Percentiles rank a stretch among this genome's conserved stretches.
phyloP scores from a whole-genome alignment of 1,140 invertebrate species.

The Zeugodacus cucurbitae region DNA sequence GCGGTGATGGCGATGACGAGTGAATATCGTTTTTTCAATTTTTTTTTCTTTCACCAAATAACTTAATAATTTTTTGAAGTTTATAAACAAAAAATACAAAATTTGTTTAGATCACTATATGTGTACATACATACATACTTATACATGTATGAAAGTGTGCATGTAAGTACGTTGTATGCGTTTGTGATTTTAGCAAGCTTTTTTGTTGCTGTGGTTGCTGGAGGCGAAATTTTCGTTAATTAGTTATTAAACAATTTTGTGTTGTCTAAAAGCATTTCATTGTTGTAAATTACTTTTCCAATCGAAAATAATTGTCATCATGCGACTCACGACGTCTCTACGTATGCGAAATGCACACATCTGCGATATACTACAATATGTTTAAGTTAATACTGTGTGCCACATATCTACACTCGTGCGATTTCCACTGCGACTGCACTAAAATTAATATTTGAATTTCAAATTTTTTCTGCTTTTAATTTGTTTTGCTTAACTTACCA shows the following conservation, averaged over 20 bases:
- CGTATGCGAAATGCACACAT: neutral
- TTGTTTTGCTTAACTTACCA: too few species aligned
- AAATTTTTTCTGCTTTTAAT: too few species aligned
- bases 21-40: neutral
- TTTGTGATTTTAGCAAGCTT: neutral
- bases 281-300: slow-evolving; percentile 1
- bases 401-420: too few species aligned
- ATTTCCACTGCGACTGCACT: too few species aligned
- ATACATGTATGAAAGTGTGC: neutral
- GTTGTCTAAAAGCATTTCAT: neutral
- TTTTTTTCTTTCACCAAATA: neutral
- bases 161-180: neutral
- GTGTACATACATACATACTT: neutral
- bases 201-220: neutral
- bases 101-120: neutral
- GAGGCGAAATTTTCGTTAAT: neutral
- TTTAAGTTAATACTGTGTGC: neutral
- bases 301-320: neutral
- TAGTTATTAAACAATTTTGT: slow-evolving; percentile 32
- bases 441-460: too few species aligned
- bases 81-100: neutral
- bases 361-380: neutral
- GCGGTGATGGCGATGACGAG: neutral
- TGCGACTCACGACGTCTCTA: neutral
- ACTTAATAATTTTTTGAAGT: neutral